A percentile compares a stretch with the other conserved stretches of the same genome.
These are phyloP conservation scores for Drosophila baimaii DNA, from an alignment of 1,140 invertebrate genomes.

Conservation along the genomic window DNA sequence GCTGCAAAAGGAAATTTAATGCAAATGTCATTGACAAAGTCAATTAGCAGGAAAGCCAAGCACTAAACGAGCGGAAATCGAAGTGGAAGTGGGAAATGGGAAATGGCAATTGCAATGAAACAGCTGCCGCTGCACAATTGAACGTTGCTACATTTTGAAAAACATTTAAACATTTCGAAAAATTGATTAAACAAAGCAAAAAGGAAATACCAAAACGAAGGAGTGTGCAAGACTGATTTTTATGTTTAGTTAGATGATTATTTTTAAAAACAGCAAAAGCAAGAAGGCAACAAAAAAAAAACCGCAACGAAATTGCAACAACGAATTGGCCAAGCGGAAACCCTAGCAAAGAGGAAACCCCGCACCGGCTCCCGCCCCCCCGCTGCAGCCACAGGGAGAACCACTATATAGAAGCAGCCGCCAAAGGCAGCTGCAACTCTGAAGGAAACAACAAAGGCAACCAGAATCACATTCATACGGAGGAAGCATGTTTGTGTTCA, in stretches of 20 bases:
- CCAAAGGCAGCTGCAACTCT: slow-evolving; percentile 8
- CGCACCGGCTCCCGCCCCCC: no score
- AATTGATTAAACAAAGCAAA: slow-evolving; percentile 10
- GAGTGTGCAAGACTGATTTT: slow-evolving; percentile 76
- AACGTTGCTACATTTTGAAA: not conserved
- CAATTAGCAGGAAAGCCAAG: slow-evolving; percentile 33
- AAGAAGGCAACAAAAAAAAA: not conserved
- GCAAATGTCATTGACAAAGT: slow-evolving; percentile 61
- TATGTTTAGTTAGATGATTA: slow-evolving; percentile 77
- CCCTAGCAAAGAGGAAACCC: slow-evolving; percentile 17
- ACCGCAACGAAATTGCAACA: slow-evolving; percentile 36
- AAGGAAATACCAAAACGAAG: no score
- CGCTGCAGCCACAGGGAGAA: no score
- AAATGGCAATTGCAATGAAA: slow-evolving; percentile 8
- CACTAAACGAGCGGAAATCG: slow-evolving; percentile 16
- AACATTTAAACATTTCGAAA: slow-evolving; percentile 10
- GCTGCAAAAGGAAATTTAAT: slow-evolving; percentile 42
- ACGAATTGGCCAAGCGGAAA: slow-evolving; percentile 49
- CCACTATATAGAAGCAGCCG: slow-evolving; percentile 23
- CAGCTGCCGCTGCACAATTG: slow-evolving; percentile 41
- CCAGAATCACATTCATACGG: slow-evolving; percentile 41
- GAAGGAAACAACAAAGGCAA: slow-evolving; percentile 38
- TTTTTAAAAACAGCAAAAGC: slow-evolving; percentile 32
- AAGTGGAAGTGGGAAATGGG: slow-evolving; percentile 21
- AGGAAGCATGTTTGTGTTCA: slow-evolving; percentile 77